Percentiles rank a stretch among this genome's conserved stretches.
phyloP scores from a whole-genome alignment of 2,888 invertebrate species.

The Sialis lutaria region DNA sequence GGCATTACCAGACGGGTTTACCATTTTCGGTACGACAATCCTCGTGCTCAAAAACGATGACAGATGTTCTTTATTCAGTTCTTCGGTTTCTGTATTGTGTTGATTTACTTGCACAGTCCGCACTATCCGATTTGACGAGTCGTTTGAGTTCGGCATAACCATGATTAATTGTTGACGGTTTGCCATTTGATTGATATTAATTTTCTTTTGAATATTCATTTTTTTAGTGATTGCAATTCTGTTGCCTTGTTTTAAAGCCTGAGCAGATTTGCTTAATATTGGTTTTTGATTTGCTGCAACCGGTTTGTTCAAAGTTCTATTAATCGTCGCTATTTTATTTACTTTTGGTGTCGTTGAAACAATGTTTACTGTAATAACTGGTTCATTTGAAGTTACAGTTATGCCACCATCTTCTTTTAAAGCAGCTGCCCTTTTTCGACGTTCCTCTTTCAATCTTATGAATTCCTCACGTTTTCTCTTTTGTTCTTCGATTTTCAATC shows the following conservation, averaged over 20 bases:
- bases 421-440: slow-evolving; percentile 25
- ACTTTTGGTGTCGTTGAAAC: not conserved
- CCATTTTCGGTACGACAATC: slow-evolving; percentile 12
- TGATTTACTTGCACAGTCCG: not conserved
- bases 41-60: slow-evolving; percentile 16
- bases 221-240: not conserved
- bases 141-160: not conserved
- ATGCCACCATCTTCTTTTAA: not conserved
- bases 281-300: not conserved
- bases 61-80: slow-evolving; percentile 10
- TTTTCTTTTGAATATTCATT: too few relatives aligned
- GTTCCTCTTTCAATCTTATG: slow-evolving; percentile 28
- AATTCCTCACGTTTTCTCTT: slow-evolving; percentile 27
- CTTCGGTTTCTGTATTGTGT: slow-evolving; percentile 1
- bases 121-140: not conserved
- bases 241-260: not conserved
- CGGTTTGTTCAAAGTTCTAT: not conserved
- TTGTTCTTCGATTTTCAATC: slow-evolving; percentile 29
- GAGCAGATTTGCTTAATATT: not conserved
- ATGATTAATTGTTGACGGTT: not conserved
- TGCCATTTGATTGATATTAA: not conserved
- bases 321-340: not conserved
- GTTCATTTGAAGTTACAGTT: not conserved
- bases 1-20: not conserved
- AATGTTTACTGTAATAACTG: not conserved